phyloP scores from a whole-genome alignment of 2,797 vertebrate species.

The Mycteria americana region DNA sequence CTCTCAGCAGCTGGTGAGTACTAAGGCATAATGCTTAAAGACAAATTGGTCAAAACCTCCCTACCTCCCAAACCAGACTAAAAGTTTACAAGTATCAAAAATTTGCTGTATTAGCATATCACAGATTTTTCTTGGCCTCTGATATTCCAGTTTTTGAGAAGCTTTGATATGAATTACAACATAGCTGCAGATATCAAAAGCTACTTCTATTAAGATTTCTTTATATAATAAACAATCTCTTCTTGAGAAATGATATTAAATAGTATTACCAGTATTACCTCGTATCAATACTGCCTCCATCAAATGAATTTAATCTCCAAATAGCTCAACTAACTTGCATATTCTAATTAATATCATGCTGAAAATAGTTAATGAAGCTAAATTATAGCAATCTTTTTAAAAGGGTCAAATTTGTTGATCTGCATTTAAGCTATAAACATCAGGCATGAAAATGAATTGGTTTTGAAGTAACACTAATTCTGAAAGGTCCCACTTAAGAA shows the following conservation, averaged over 20 bases:
- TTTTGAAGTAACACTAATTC: conserved; percentile 58
- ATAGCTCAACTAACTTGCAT: conserved; percentile 7
- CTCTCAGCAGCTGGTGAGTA: background rate
- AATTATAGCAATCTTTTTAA: conserved; percentile 59
- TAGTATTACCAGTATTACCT: background rate
- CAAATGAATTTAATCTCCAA: conserved; percentile 10
- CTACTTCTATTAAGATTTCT: background rate
- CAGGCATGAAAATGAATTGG: conserved; percentile 30
- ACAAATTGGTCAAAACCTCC: background rate
- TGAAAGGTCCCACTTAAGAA: conserved; percentile 41
- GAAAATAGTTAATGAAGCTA: conserved; percentile 60
- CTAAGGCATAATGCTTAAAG: background rate
- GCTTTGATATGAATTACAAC: background rate
- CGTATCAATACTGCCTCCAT: background rate
- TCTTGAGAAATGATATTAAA: background rate
- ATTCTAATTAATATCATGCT: conserved; percentile 43
- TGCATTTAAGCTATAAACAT: conserved; percentile 48
- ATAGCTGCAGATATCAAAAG: background rate
- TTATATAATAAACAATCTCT: background rate
- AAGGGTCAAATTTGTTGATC: conserved; percentile 35
- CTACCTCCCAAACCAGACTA: background rate
- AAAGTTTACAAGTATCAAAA: background rate
- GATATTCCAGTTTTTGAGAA: background rate
- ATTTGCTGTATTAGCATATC: background rate
- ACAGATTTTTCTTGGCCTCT: background rate